phyloP scores from a whole-genome alignment of 2,888 invertebrate species.

The Agrotis puta region DNA sequence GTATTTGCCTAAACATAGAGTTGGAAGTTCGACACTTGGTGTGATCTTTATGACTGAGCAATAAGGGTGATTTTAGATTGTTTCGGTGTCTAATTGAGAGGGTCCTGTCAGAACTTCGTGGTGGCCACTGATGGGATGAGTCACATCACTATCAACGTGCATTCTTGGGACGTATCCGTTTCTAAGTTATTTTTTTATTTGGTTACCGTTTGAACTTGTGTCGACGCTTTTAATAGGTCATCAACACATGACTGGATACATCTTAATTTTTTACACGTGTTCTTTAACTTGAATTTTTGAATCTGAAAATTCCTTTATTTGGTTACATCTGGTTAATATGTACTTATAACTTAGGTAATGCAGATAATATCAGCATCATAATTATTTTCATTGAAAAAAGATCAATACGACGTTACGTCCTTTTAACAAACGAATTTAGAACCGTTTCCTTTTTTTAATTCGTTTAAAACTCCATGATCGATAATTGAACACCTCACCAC shows the following conservation, averaged over 20 bases:
- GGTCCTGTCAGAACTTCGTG: constrained; percentile 77
- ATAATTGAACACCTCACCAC: no score
- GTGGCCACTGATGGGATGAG: constrained; percentile 87
- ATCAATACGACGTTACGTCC: no score
- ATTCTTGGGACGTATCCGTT: constrained; percentile 88
- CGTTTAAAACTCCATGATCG: no score
- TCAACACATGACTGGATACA: constrained; percentile 45
- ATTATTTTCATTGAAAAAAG: no score
- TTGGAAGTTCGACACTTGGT: constrained; percentile 61
- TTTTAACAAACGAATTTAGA: no score
- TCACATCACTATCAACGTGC: constrained; percentile 84
- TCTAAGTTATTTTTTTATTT: constrained; percentile 78
- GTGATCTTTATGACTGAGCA: constrained; percentile 61
- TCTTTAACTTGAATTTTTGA: constrained; percentile 17
- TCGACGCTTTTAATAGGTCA: constrained; percentile 78
- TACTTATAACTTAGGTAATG: no score
- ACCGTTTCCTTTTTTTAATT: no score
- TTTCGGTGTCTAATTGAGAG: constrained; percentile 58
- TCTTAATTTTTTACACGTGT: constrained; percentile 30
- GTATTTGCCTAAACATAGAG: constrained; percentile 72
- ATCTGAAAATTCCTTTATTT: background rate
- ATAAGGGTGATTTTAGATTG: constrained; percentile 69
- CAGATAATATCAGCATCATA: no score
- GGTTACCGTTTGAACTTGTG: constrained; percentile 77
- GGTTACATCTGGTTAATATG: no score